Base-by-base conservation (phyloP, 92 coral and sea anemone genomes). In the Bergia sp. region DNA sequence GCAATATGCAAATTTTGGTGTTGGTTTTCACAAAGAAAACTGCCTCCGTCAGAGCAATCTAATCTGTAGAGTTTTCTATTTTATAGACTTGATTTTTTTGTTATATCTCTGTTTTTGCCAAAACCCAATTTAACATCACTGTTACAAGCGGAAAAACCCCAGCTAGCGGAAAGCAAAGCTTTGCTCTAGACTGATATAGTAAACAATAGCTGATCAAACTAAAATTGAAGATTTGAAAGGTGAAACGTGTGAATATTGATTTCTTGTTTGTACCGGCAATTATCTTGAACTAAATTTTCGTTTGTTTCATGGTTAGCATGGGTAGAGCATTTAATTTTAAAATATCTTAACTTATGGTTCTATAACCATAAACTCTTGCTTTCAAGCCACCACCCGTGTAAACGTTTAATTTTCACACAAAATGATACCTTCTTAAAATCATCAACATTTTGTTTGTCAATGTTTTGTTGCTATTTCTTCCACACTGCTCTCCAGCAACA, bases 1-100 rank as follows among this genome's bases (percentile, higher is more conserved):
- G 73, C 73, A 55, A 80, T 53, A 80, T 80, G 73, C 85, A 80
- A 80, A 80, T 80, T 57, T 49, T 55, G 42, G n/a, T 67, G 58
- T 57, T 3, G 83, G 23, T 36, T 49, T 80, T 23, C 69, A 61
- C 6, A 61, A 61, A 61, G 69, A 61, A 61, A 57, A 57, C 69
- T 47, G 82, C 21, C 37, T 79, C 21, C 65, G 2, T 4, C 5
- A 79, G 55, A 79, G 10, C 61, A 7, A 23, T n/a, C 39, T n/a
- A 65, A 45, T 18, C n/a, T 79, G 57, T 10, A 79, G 55, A 79
- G 64, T 13, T 57, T 80, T 23, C 36, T 57, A 38, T 44, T 80
- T 57, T 37, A 15, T 36, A 18, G 73, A 53, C 39, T 37, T 80
- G 29, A 1, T 16, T 18, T 53, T 47, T 78, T 78, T 44, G 38